A percentile compares a stretch with the other conserved stretches of the same genome.
These are phyloP conservation scores for Centropyge bicolor DNA, from an alignment of 2,797 vertebrate species.

Conservation along the genomic window DNA sequence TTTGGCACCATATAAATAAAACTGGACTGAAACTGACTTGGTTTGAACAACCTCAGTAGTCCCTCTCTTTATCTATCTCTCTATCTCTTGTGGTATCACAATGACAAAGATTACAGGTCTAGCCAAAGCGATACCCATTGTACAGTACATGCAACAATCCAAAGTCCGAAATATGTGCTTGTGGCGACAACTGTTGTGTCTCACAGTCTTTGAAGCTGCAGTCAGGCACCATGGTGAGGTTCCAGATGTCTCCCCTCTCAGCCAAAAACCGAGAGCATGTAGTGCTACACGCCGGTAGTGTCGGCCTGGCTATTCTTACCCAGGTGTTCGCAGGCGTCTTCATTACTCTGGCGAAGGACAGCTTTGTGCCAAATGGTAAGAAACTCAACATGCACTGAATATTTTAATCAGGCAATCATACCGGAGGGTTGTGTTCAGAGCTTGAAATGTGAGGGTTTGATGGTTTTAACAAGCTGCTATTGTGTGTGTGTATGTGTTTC, in stretches of 20 bases:
- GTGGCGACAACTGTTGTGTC: background rate
- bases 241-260: background rate
- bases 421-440: background rate
- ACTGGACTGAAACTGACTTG: too few relatives aligned
- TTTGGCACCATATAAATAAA: too few relatives aligned
- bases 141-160: conserved; percentile 9
- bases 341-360: conserved; percentile 39
- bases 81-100: background rate
- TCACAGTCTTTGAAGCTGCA: conserved; percentile 6
- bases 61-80: background rate
- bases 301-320: conserved; percentile 57
- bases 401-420: background rate
- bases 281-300: conserved; percentile 33
- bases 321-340: conserved; percentile 54
- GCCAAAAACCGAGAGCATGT: background rate
- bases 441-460: background rate
- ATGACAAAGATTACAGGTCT: background rate
- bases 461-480: background rate
- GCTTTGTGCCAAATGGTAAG: conserved; percentile 68
- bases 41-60: background rate
- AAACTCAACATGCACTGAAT: background rate
- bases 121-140: background rate
- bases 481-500: background rate
- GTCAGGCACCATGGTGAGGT: background rate
- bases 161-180: conserved; percentile 65